Conservation (phyloP, 2,797 vertebrate genomes). For the Rousettus madagascariensis region DNA sequence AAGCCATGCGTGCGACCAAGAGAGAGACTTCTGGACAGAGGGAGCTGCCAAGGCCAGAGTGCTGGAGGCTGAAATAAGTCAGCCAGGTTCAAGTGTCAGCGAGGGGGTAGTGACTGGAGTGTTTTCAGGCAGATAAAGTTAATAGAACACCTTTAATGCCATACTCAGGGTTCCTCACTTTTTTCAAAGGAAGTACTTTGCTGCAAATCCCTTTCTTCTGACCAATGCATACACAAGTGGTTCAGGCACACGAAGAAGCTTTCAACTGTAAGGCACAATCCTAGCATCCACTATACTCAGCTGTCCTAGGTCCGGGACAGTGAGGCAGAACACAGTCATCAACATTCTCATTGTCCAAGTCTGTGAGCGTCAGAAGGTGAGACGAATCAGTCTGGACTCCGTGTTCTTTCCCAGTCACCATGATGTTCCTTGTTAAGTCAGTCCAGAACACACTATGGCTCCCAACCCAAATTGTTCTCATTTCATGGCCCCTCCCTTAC, state of each 20-base stretch:
- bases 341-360: neutral
- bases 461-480: neutral
- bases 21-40: neutral
- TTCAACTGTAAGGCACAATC: neutral
- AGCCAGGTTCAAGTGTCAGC: neutral
- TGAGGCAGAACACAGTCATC: neutral
- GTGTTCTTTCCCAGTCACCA: neutral
- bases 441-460: neutral
- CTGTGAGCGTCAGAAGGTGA: neutral
- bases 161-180: neutral
- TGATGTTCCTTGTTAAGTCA: neutral
- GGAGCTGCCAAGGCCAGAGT: neutral
- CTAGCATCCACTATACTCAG: rapidly evolving
- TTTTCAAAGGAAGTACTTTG: neutral
- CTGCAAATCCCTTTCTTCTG: neutral
- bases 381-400: neutral
- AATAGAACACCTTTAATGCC: neutral
- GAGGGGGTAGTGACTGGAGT: neutral
- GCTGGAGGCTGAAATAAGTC: neutral
- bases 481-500: neutral
- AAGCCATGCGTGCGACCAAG: too few species aligned
- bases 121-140: neutral
- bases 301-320: neutral
- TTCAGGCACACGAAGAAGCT: neutral
- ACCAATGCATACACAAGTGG: neutral